A percentile compares a stretch with the other conserved stretches of the same genome.
These are phyloP conservation scores for Ptiloglossa arizonensis DNA, from an alignment of 1,140 invertebrate genomes.

Conservation along the genomic window DNA sequence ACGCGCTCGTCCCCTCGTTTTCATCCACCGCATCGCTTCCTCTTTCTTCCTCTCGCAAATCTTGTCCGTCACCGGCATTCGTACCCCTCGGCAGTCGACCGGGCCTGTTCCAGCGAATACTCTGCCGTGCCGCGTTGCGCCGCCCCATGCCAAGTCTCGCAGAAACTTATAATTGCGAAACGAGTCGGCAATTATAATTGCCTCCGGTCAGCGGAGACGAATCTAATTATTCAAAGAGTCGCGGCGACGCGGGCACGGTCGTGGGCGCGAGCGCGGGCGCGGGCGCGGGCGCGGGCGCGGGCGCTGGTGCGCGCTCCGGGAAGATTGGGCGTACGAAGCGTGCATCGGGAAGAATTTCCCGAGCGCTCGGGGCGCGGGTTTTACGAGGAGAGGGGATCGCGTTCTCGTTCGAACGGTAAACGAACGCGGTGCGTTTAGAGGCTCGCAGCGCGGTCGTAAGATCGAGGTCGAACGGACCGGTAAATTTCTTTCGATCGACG, in stretches of 20 bases:
- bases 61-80: constrained; percentile 35
- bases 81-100: constrained; percentile 49
- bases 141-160: constrained; percentile 72
- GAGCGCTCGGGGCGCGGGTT: no score
- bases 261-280: no score
- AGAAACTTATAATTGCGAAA: constrained; percentile 83
- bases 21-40: constrained; percentile 26
- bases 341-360: no score
- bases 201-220: constrained; percentile 73
- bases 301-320: constrained; percentile 36
- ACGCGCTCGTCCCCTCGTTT: constrained; percentile 68
- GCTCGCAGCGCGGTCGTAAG: not conserved
- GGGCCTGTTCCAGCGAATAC: constrained; percentile 62
- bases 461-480: not conserved
- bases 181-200: constrained; percentile 83
- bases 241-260: constrained; percentile 58
- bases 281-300: no score
- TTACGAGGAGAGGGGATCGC: no score
- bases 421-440: no score
- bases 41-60: constrained; percentile 26
- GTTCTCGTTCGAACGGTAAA: not conserved
- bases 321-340: constrained; percentile 36
- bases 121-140: constrained; percentile 60
- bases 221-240: constrained; percentile 79
- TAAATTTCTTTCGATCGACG: constrained; percentile 39